Percentiles rank a stretch among this genome's conserved stretches.
Evolutionary conservation across 1,140 invertebrate genomes (phyloP).

Genomic region (Triops cancriformis): DNA sequence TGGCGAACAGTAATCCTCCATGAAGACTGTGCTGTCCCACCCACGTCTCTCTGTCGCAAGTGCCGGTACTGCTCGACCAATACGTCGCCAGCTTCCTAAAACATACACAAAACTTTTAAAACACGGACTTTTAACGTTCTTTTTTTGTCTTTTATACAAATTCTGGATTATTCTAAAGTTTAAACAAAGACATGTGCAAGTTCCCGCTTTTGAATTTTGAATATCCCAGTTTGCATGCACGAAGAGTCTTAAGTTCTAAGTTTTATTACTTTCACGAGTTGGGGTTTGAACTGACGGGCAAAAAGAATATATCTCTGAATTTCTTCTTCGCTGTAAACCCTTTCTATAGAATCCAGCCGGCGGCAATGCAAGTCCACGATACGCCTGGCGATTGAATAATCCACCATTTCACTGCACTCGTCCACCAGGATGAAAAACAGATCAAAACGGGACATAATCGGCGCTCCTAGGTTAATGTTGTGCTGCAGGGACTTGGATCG

Average conservation of each 20-base stretch:
- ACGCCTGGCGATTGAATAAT: constrained; percentile 91
- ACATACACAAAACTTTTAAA: too few relatives aligned
- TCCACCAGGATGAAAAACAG: constrained; percentile 97
- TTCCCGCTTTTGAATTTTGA: too few relatives aligned
- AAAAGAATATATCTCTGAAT: constrained; percentile 92
- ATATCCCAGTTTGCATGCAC: too few relatives aligned
- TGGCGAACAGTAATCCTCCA: constrained; percentile 99
- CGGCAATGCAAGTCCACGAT: constrained; percentile 91
- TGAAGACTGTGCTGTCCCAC: constrained; percentile 54
- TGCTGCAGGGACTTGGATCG: constrained; percentile 87
- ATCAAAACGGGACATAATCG: constrained; percentile 99
- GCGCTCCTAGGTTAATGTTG: constrained; percentile 86
- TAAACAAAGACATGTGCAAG: too few relatives aligned
- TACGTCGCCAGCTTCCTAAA: constrained; percentile 67
- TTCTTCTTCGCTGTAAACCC: constrained; percentile 74
- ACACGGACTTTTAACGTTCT: too few relatives aligned
- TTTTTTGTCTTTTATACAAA: too few relatives aligned
- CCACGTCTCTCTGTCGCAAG: constrained; percentile 71
- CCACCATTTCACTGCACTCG: constrained; percentile 87
- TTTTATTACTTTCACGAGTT: constrained; percentile 56
- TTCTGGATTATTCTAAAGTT: too few relatives aligned
- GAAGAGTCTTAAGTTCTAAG: neutral
- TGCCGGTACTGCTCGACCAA: constrained; percentile 84
- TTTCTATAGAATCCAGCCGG: constrained; percentile 60
- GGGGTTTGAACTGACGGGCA: constrained; percentile 90